Evolutionary conservation across 1,140 invertebrate genomes (phyloP).

Genomic region (Drosophila erecta): DNA sequence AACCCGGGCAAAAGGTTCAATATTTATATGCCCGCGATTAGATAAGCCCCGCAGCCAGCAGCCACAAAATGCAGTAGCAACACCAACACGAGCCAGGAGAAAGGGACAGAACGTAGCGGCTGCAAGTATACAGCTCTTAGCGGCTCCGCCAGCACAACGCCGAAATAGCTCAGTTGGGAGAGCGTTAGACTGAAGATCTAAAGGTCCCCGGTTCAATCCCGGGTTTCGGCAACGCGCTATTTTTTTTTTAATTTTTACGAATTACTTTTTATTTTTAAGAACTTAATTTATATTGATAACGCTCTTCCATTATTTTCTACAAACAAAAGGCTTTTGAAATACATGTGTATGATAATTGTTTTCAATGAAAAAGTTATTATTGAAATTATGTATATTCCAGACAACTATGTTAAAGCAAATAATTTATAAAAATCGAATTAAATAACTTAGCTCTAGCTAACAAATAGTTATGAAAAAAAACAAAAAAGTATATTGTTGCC

Average conservation of each 20-base stretch:
- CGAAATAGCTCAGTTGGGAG: conserved; percentile 90
- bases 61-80: background rate
- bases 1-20: conserved; percentile 53
- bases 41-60: conserved; percentile 56
- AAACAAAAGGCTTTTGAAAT: too few species aligned
- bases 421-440: too few species aligned
- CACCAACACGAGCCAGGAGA: background rate
- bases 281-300: too few species aligned
- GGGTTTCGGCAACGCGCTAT: conserved; percentile 88
- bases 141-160: background rate
- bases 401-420: background rate
- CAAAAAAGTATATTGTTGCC: too few species aligned
- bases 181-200: conserved; percentile 93
- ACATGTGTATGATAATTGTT: too few species aligned
- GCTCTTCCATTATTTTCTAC: too few species aligned
- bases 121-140: conserved; percentile 11
- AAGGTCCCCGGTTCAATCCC: conserved; percentile 92
- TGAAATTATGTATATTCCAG: too few species aligned
- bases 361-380: too few species aligned
- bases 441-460: too few species aligned
- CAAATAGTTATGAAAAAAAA: too few species aligned
- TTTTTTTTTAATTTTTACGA: too few species aligned
- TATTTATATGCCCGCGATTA: conserved; percentile 66
- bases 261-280: background rate
- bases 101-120: background rate